phyloP scores from a whole-genome alignment of 2,797 vertebrate genomes.

The Sylvia borin region DNA sequence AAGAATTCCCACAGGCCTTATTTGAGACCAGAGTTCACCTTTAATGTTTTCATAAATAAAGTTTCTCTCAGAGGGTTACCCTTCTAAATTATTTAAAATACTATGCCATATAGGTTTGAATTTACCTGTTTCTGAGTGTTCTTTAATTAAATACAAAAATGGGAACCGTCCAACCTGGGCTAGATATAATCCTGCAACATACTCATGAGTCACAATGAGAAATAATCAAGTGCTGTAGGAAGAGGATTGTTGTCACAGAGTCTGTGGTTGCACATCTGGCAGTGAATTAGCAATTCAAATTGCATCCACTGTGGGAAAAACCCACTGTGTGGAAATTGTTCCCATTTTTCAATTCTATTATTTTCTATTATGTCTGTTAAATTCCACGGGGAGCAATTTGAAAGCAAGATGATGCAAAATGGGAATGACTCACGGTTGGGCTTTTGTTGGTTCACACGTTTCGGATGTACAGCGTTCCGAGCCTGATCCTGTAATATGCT shows the following conservation, averaged over 20 bases:
- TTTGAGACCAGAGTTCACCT: neutral
- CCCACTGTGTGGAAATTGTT: neutral
- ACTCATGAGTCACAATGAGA: neutral
- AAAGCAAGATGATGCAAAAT: neutral
- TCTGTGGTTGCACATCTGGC: neutral
- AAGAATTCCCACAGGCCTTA: neutral
- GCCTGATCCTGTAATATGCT: neutral
- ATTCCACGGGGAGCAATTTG: slow-evolving; percentile 25
- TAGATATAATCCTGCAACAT: neutral
- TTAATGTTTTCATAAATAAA: neutral
- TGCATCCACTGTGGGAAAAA: slow-evolving; percentile 16
- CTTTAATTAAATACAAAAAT: neutral
- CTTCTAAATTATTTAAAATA: neutral
- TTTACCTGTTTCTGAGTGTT: neutral
- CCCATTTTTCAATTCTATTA: neutral
- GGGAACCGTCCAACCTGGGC: neutral
- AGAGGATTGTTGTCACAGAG: neutral
- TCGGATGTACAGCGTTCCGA: rapidly evolving
- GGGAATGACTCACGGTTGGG: neutral
- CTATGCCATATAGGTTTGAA: neutral
- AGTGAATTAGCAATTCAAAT: slow-evolving; percentile 31
- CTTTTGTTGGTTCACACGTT: neutral
- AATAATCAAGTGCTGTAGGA: neutral
- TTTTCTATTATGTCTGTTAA: slow-evolving; percentile 36
- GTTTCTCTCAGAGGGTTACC: neutral